Percentiles rank a stretch among this genome's conserved stretches.
These are phyloP conservation scores for Phylloscopus whistleri DNA, from an alignment of 2,113 vertebrate genomes.

Conservation along the genomic window DNA sequence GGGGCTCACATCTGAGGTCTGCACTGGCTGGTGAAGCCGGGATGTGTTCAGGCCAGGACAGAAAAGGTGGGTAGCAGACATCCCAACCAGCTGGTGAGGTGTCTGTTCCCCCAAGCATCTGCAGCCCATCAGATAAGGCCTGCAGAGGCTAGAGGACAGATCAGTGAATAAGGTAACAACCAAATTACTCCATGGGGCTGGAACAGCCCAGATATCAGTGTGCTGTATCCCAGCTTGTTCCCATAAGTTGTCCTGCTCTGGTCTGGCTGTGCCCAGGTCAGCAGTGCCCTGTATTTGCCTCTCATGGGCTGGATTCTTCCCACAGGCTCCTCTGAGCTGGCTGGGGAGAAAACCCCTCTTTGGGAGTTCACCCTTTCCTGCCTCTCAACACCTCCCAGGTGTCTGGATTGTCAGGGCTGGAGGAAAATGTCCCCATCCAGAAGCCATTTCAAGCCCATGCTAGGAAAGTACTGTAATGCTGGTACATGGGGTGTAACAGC, in stretches of 20 bases:
- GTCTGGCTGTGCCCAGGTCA: neutral
- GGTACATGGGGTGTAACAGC: neutral
- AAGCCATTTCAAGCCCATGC: neutral
- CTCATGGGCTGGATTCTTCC: neutral
- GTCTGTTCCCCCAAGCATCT: neutral
- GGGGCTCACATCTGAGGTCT: neutral
- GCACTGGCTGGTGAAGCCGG: neutral
- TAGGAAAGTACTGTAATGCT: neutral
- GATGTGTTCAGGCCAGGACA: neutral
- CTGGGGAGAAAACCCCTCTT: neutral
- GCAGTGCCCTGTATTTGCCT: neutral
- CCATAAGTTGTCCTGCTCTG: accelerated
- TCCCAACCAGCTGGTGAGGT: neutral
- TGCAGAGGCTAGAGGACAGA: neutral
- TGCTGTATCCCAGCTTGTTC: neutral
- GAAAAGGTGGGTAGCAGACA: neutral
- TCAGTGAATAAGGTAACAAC: neutral
- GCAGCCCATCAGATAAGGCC: neutral
- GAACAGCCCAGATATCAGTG: neutral
- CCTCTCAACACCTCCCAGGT: neutral
- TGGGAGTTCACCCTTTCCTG: neutral
- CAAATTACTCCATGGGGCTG: neutral
- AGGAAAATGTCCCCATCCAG: accelerated
- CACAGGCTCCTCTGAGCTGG: neutral
- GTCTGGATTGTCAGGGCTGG: neutral